phyloP scores from a whole-genome alignment of 2,113 vertebrate genomes.

The Neogale vison region DNA sequence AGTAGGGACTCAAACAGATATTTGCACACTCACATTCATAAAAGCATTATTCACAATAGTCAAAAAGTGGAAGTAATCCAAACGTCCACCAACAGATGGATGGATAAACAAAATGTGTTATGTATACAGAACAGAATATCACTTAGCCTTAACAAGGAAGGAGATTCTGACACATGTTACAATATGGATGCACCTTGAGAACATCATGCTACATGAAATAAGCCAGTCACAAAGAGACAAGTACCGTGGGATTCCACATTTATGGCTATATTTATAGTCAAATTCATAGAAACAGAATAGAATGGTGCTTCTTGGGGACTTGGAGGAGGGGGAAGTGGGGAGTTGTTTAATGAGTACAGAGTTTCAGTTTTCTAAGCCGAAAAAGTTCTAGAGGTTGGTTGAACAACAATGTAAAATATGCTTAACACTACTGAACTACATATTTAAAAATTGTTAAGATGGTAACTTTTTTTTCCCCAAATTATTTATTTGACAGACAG shows the following conservation, averaged over 20 bases:
- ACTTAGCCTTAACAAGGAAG: not conserved
- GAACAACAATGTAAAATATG: not conserved
- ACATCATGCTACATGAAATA: not conserved
- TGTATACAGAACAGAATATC: not conserved
- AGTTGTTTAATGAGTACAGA: not conserved
- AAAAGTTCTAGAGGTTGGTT: not conserved
- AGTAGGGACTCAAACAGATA: not conserved
- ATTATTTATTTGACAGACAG: too few relatives aligned
- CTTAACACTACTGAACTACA: not conserved
- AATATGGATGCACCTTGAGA: not conserved
- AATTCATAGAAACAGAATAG: not conserved
- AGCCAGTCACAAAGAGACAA: not conserved
- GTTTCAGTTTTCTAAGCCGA: not conserved
- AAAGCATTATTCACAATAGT: not conserved
- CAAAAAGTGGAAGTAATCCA: not conserved
- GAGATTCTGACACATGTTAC: not conserved
- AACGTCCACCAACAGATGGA: not conserved
- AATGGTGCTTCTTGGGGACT: not conserved
- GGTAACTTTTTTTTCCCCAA: not conserved
- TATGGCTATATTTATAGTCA: not conserved
- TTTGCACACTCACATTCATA: not conserved
- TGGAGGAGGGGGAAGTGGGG: not conserved
- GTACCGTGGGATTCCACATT: not conserved
- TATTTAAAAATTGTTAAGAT: not conserved
- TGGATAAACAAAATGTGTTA: not conserved